These are phyloP conservation scores for Neolamprologus falcicula DNA, from an alignment of 2,113 vertebrate genomes.

Conservation along the genomic window DNA sequence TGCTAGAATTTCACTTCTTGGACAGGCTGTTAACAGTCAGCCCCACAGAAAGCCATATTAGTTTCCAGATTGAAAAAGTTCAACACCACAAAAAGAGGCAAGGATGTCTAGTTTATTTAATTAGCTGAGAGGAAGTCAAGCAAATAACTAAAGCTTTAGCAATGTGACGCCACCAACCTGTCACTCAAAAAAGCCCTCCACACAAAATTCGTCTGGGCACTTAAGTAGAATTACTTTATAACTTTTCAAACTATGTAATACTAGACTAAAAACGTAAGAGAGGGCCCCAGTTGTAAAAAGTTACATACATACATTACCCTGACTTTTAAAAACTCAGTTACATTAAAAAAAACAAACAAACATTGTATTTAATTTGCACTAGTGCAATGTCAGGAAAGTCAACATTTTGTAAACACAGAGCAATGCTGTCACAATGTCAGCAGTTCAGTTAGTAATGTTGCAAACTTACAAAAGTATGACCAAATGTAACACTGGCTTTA, in stretches of 20 bases:
- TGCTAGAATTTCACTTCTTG: background rate
- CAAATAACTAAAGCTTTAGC: background rate
- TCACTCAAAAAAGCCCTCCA: background rate
- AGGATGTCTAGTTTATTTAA: fast-evolving
- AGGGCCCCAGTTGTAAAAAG: background rate
- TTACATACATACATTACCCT: background rate
- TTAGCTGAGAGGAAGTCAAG: background rate
- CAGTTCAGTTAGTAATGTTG: background rate
- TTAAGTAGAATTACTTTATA: background rate
- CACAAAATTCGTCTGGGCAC: fast-evolving
- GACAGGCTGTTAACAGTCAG: background rate
- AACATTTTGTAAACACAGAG: background rate
- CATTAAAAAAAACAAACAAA: fast-evolving
- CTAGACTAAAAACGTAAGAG: background rate
- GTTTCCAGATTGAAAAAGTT: background rate
- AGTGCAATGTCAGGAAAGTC: background rate
- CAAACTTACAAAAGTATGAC: background rate
- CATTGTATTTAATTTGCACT: background rate
- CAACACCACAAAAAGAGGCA: background rate
- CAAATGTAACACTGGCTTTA: background rate
- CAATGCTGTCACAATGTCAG: background rate
- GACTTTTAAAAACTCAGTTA: background rate
- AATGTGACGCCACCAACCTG: background rate
- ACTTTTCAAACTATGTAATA: background rate
- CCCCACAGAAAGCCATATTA: background rate